A percentile compares a stretch with the other conserved stretches of the same genome.
These are phyloP conservation scores for Acrocephalus scirpaceus DNA, from an alignment of 2,797 vertebrate species.

Conservation along the genomic window DNA sequence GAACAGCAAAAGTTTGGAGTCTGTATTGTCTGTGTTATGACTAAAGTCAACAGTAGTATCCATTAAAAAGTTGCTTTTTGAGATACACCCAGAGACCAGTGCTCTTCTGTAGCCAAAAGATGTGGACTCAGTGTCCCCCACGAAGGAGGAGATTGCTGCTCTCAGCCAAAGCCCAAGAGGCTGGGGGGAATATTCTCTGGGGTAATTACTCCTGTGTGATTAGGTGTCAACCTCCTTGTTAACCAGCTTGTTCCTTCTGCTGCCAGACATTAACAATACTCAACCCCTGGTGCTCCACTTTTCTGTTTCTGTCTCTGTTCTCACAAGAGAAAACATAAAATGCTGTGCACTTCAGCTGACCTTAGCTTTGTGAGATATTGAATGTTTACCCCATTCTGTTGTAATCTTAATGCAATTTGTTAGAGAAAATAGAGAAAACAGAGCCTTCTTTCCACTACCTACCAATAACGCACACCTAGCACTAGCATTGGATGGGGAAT, in stretches of 20 bases:
- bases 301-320: slow-evolving; percentile 26
- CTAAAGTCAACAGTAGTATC: not conserved
- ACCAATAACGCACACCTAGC: not conserved
- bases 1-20: not conserved
- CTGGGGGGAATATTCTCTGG: not conserved
- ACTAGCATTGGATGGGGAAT: not conserved
- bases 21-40: not conserved
- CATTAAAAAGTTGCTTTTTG: not conserved
- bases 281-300: slow-evolving; percentile 1
- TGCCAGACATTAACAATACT: slow-evolving; percentile 7
- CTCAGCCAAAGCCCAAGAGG: not conserved
- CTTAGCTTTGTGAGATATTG: slow-evolving; percentile 15
- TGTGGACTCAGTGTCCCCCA: not conserved
- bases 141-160: not conserved
- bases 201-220: not conserved
- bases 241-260: slow-evolving; percentile 22
- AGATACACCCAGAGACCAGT: not conserved
- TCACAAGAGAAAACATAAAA: slow-evolving; percentile 47
- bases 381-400: not conserved
- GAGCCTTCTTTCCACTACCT: not conserved
- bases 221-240: slow-evolving; percentile 12
- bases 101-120: not conserved
- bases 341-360: slow-evolving; percentile 28
- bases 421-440: slow-evolving; percentile 24
- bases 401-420: slow-evolving; percentile 32